Conservation (phyloP, 2,888 invertebrate species). For the Cheilosia scutellata region DNA sequence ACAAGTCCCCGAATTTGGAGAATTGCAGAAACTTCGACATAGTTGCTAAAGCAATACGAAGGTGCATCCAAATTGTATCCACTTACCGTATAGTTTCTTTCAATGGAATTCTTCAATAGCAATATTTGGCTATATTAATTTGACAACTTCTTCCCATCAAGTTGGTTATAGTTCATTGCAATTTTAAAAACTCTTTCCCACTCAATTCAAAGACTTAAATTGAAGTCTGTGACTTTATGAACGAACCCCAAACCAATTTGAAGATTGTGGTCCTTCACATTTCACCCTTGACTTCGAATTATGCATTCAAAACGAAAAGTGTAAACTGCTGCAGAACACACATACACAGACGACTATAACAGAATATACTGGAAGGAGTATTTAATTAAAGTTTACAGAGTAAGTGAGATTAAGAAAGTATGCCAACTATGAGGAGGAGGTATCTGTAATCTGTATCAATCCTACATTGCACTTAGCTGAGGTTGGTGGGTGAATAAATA, state of each 20-base stretch:
- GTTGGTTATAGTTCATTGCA: neutral
- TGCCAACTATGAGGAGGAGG: neutral
- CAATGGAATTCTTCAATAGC: too few relatives aligned
- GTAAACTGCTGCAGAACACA: neutral
- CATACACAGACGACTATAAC: neutral
- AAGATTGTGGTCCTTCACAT: neutral
- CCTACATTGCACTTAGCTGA: too few relatives aligned
- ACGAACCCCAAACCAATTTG: neutral
- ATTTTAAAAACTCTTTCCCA: neutral
- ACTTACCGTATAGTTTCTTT: too few relatives aligned
- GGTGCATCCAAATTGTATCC: too few relatives aligned
- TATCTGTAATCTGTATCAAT: too few relatives aligned
- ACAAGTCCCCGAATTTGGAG: too few relatives aligned
- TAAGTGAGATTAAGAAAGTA: neutral
- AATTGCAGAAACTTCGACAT: too few relatives aligned
- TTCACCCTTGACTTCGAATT: neutral
- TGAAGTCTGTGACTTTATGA: neutral
- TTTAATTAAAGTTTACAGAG: neutral
- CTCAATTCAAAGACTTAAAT: too few relatives aligned
- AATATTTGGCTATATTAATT: too few relatives aligned
- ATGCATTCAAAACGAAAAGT: slow-evolving; percentile 9
- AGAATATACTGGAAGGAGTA: neutral
- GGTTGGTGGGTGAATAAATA: too few relatives aligned
- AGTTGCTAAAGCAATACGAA: too few relatives aligned
- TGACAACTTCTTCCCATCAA: neutral